A percentile compares a stretch with the other conserved stretches of the same genome.
phyloP scores from a whole-genome alignment of 2,888 invertebrate genomes.

The Hirudinaria manillensis region DNA sequence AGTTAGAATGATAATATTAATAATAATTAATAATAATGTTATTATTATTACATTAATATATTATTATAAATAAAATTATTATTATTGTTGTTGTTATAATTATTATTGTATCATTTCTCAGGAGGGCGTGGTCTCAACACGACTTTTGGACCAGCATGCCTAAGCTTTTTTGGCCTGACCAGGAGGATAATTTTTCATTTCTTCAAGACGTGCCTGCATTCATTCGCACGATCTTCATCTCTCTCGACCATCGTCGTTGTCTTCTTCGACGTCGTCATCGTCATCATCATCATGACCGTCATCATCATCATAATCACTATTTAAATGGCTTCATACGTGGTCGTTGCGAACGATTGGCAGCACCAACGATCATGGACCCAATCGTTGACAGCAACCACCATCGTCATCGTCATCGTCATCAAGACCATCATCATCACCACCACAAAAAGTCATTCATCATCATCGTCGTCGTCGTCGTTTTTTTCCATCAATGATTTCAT shows the following conservation, averaged over 20 bases:
- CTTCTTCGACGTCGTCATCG: too few species aligned
- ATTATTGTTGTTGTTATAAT: background rate
- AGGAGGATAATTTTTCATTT: background rate
- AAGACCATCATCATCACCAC: too few species aligned
- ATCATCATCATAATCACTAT: background rate
- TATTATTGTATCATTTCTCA: slow-evolving; percentile 2
- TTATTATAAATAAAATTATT: background rate
- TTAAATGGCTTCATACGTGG: background rate
- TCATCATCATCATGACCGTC: slow-evolving; percentile 19
- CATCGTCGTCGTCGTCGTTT: background rate
- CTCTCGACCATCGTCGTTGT: background rate
- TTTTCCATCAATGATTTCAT: background rate
- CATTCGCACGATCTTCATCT: background rate
- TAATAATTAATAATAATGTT: too few species aligned
- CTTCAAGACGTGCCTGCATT: background rate
- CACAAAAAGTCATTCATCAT: background rate
- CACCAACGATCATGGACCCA: too few species aligned
- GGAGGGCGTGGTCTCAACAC: too few species aligned
- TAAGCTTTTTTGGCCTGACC: too few species aligned
- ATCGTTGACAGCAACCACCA: background rate
- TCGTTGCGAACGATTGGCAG: background rate
- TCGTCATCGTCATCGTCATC: background rate
- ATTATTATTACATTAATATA: too few species aligned
- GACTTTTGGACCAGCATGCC: too few species aligned
- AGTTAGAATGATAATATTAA: too few species aligned